Conservation (phyloP, 1,140 invertebrate genomes). For the Meloidogyne chitwoodi region DNA sequence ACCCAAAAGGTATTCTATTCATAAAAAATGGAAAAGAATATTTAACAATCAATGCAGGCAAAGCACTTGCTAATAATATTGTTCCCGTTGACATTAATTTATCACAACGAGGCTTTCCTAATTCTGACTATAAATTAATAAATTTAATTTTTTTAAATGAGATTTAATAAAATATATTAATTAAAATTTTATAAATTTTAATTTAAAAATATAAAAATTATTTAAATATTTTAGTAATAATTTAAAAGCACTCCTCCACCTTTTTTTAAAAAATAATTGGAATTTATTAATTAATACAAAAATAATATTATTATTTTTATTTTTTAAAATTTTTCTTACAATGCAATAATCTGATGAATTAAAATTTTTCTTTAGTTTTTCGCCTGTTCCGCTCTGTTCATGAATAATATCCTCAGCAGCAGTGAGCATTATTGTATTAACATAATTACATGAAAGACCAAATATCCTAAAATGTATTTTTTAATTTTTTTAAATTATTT, state of each 20-base stretch:
- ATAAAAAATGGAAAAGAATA: slow-evolving; percentile 36
- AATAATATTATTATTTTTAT: too few relatives aligned
- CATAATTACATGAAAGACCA: background rate
- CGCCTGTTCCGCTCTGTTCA: background rate
- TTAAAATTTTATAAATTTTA: too few relatives aligned
- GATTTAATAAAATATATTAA: too few relatives aligned
- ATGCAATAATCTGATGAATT: background rate
- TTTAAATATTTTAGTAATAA: too few relatives aligned
- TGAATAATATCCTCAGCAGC: background rate
- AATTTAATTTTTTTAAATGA: too few relatives aligned
- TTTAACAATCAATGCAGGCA: slow-evolving; percentile 34
- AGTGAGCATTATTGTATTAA: background rate
- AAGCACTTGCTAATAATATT: slow-evolving; percentile 27
- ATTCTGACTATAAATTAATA: background rate
- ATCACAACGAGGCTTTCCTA: slow-evolving; percentile 15
- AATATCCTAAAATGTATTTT: background rate
- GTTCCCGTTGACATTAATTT: slow-evolving; percentile 28
- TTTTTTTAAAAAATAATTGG: background rate
- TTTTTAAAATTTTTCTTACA: background rate
- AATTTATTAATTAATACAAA: too few relatives aligned
- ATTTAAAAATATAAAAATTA: too few relatives aligned
- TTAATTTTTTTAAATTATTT: background rate
- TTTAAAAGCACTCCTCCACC: too few relatives aligned
- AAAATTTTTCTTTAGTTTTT: background rate
- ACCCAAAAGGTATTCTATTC: slow-evolving; percentile 39